phyloP scores from a whole-genome alignment of 1,140 invertebrate genomes.

The Tetramorium parvispinum region DNA sequence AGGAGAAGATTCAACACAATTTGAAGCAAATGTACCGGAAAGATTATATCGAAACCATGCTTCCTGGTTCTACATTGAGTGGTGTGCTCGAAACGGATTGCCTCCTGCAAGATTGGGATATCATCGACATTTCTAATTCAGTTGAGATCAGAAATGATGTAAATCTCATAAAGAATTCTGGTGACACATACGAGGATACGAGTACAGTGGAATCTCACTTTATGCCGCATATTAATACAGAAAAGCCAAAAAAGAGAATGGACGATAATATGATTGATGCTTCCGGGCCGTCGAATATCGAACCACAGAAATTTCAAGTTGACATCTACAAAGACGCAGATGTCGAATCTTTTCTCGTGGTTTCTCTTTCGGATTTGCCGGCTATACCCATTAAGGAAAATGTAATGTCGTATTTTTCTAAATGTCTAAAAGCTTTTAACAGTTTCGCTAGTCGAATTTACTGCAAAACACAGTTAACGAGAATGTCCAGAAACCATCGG shows the following conservation, averaged over 20 bases:
- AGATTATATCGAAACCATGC: neutral
- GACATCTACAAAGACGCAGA: neutral
- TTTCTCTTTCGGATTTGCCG: neutral
- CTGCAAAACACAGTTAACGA: neutral
- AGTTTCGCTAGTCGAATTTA: conserved; percentile 51
- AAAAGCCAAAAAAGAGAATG: neutral
- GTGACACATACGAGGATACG: conserved; percentile 26
- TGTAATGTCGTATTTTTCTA: conserved; percentile 11
- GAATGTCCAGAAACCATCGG: conserved; percentile 46
- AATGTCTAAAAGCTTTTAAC: conserved; percentile 63
- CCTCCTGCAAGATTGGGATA: neutral
- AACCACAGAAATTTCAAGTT: neutral
- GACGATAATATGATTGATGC: neutral
- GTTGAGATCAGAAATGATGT: neutral
- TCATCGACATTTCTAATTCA: neutral
- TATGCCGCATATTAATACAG: neutral
- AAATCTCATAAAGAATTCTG: neutral
- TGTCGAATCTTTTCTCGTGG: neutral
- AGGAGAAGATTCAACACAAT: neutral
- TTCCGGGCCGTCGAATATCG: neutral
- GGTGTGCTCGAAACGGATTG: neutral
- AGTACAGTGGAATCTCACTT: conserved; percentile 32
- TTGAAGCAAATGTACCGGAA: neutral
- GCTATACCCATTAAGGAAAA: neutral
- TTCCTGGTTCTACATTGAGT: neutral